Conservation (phyloP, 1,140 invertebrate genomes). For the Orius insidiosus region DNA sequence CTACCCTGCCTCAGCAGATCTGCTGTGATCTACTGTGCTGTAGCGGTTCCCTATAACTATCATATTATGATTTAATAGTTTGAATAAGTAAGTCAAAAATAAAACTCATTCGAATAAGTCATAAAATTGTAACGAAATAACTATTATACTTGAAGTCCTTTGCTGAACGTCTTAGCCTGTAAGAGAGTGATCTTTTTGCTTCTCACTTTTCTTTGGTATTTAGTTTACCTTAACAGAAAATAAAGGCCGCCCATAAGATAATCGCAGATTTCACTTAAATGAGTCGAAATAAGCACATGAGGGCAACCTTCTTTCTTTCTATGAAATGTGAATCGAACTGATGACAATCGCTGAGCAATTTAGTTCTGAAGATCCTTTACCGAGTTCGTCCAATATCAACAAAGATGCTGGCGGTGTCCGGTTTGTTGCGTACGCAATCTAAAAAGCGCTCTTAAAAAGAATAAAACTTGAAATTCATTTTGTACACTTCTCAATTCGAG, state of each 20-base stretch:
- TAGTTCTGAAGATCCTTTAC: slow-evolving; percentile 12
- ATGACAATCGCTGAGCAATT: slow-evolving; percentile 10
- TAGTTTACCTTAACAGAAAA: too few species aligned
- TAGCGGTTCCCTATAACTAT: too few species aligned
- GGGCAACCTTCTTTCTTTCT: not conserved
- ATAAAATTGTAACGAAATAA: too few species aligned
- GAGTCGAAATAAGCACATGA: slow-evolving; percentile 11
- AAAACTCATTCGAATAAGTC: too few species aligned
- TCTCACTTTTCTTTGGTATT: too few species aligned
- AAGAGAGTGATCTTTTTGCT: too few species aligned
- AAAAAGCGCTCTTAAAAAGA: not conserved
- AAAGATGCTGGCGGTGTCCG: not conserved
- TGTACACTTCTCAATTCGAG: slow-evolving; percentile 10
- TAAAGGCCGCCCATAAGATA: not conserved
- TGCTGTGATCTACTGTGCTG: too few species aligned
- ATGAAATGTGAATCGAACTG: slow-evolving; percentile 6
- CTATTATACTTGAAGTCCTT: too few species aligned
- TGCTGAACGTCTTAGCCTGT: too few species aligned
- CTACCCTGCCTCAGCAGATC: too few species aligned
- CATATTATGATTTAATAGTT: too few species aligned
- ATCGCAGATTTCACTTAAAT: slow-evolving; percentile 1
- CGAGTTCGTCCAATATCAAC: slow-evolving; percentile 12
- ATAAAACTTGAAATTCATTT: not conserved
- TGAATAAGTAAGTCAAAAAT: too few species aligned
- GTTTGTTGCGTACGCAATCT: not conserved